phyloP scores from a whole-genome alignment of 1,140 invertebrate genomes.

The Scaptomyza montana region DNA sequence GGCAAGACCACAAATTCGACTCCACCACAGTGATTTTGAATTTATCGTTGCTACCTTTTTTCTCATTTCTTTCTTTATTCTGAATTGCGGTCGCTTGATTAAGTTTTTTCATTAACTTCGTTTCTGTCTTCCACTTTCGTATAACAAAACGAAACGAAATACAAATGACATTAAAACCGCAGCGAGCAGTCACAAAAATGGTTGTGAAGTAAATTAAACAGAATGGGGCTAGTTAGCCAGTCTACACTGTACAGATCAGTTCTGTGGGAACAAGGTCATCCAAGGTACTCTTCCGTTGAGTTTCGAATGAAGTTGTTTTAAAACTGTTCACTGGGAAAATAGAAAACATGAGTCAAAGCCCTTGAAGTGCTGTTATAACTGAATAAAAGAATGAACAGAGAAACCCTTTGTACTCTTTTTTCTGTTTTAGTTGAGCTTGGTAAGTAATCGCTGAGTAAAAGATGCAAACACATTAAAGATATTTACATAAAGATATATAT shows the following conservation, averaged over 20 bases:
- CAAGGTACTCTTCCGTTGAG: slow-evolving; percentile 6
- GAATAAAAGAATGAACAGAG: slow-evolving; percentile 7
- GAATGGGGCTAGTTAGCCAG: slow-evolving; percentile 25
- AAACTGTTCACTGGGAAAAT: slow-evolving; percentile 31
- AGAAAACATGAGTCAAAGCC: slow-evolving; percentile 13
- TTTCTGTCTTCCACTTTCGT: slow-evolving; percentile 26
- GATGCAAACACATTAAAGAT: too few relatives aligned
- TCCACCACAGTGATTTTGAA: slow-evolving; percentile 54
- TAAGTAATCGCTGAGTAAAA: too few relatives aligned
- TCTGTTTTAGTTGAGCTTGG: too few relatives aligned
- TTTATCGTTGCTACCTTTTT: slow-evolving; percentile 53
- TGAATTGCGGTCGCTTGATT: slow-evolving; percentile 41
- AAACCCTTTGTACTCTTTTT: not conserved
- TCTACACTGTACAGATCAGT: slow-evolving; percentile 28
- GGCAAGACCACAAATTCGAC: slow-evolving; percentile 50
- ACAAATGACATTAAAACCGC: slow-evolving; percentile 34
- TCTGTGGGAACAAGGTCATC: slow-evolving; percentile 53
- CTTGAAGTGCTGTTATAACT: slow-evolving; percentile 32
- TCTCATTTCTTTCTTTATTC: slow-evolving; percentile 34
- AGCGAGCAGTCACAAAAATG: slow-evolving; percentile 23
- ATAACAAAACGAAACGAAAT: slow-evolving; percentile 26
- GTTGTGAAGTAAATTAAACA: slow-evolving; percentile 36
- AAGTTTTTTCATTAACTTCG: slow-evolving; percentile 35
- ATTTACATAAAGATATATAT: too few relatives aligned
- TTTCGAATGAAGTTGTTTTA: slow-evolving; percentile 19